Conservation (phyloP, 2,113 vertebrate genomes). For the Merops nubicus region DNA sequence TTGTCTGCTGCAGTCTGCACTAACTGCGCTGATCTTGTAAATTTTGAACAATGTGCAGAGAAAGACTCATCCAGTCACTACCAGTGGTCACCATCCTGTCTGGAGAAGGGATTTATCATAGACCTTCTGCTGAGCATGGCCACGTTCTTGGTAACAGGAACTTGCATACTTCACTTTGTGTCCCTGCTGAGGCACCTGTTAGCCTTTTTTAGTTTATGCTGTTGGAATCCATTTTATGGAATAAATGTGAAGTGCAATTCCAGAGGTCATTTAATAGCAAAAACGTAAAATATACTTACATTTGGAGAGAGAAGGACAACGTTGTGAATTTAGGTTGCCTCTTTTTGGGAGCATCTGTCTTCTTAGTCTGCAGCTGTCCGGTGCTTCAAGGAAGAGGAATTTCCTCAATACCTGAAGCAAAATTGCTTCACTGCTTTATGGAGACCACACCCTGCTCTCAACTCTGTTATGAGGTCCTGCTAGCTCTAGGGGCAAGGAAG, state of each 20-base stretch:
- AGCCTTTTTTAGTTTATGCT: neutral
- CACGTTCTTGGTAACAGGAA: neutral
- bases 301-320: neutral
- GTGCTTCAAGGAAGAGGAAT: neutral
- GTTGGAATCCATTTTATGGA: neutral
- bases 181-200: neutral
- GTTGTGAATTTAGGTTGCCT: neutral
- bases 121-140: neutral
- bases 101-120: neutral
- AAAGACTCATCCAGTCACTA: neutral
- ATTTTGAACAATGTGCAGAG: neutral
- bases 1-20: neutral
- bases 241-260: neutral
- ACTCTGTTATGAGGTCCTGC: neutral
- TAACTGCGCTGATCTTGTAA: neutral
- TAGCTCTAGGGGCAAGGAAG: neutral
- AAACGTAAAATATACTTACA: neutral
- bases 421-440: neutral
- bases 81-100: neutral
- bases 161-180: neutral
- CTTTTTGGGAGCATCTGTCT: neutral
- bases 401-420: conserved; percentile 7
- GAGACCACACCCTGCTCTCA: neutral
- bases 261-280: conserved; percentile 21
- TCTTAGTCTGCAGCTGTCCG: neutral